Base-by-base conservation (phyloP, 2,888 invertebrate genomes). In the Lepas anatifera region DNA sequence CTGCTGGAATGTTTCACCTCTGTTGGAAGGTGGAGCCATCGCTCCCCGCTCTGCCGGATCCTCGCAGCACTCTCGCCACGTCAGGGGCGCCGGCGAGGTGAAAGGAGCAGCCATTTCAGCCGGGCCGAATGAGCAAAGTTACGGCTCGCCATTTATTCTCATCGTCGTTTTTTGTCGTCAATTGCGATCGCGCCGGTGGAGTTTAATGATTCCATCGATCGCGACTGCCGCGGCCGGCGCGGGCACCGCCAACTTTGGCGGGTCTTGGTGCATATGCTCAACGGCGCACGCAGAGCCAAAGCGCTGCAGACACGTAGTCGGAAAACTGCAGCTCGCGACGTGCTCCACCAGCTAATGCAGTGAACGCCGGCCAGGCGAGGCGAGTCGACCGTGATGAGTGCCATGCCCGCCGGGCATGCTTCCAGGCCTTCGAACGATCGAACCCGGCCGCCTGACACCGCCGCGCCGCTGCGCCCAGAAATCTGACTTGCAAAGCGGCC, bases 401-500 rank as follows among this genome's bases (percentile, higher is more conserved):
- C 3, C 52, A 13, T 4, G 27, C 25, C 3, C 8, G 48, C 48
- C 25, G 25, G 8, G 25, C 48, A 11, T n/a, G n/a, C n/a, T n/a
- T n/a, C n/a, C n/a, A n/a, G n/a, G n/a, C n/a, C 25, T n/a, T 10
- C 48, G 25, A 48, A 48, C 7, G 25, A n/a, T 48, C 48, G 25
- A 48, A n/a, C 6, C 46, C 46, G n/a, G 18, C 46, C n/a, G n/a
- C n/a, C n/a, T n/a, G n/a, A n/a, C n/a, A n/a, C n/a, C n/a, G n/a
- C n/a, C n/a, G 11, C 16, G 41, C 32, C 16, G 32, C 35, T 35
- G 16, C 22, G 22, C 13, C 2, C 16, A 35, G 13, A 22, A 58
- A 58, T 58, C 35, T 58, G 58, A 32, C 32, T 58, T 58, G 58
- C 58, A 58, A 58, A 58, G 58, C 35, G 58, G 29, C 35, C 58